phyloP scores from a whole-genome alignment of 2,797 vertebrate genomes.

The Avahi laniger region DNA sequence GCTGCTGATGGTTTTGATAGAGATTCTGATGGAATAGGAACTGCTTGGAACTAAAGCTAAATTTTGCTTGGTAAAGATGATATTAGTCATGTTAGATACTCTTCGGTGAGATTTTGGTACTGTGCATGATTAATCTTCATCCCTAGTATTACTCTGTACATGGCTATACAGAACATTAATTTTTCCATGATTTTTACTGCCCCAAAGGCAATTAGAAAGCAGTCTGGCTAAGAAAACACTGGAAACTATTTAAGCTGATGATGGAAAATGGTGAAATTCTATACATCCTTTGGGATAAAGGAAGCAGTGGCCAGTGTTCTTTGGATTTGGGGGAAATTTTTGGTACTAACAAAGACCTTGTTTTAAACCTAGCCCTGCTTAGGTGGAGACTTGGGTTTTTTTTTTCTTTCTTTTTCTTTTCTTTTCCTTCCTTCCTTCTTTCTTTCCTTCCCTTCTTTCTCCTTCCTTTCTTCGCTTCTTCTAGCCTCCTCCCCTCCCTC shows the following conservation, averaged over 20 bases:
- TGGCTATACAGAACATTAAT: neutral
- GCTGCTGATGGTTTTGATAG: neutral
- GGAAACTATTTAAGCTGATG: neutral
- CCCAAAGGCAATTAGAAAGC: conserved; percentile 30
- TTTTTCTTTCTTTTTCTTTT: neutral
- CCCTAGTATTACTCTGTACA: neutral
- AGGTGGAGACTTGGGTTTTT: neutral
- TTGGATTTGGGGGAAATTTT: neutral
- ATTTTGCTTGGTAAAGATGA: neutral
- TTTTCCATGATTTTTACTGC: neutral
- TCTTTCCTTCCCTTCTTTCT: neutral
- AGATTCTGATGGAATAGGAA: neutral
- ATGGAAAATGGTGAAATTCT: conserved; percentile 43
- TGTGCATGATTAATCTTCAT: neutral
- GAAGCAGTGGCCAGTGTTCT: neutral
- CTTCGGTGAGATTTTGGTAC: neutral
- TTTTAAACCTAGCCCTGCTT: conserved; percentile 20
- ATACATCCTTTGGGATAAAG: neutral
- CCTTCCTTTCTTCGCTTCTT: neutral
- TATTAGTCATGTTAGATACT: neutral
- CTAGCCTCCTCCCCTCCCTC: accelerated
- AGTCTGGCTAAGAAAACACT: neutral
- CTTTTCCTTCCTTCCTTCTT: neutral
- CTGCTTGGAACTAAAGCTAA: neutral
- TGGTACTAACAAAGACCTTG: conserved; percentile 1